Conservation (phyloP, 92 coral and sea anemone species). For the Zoanthus sansibaricus region DNA sequence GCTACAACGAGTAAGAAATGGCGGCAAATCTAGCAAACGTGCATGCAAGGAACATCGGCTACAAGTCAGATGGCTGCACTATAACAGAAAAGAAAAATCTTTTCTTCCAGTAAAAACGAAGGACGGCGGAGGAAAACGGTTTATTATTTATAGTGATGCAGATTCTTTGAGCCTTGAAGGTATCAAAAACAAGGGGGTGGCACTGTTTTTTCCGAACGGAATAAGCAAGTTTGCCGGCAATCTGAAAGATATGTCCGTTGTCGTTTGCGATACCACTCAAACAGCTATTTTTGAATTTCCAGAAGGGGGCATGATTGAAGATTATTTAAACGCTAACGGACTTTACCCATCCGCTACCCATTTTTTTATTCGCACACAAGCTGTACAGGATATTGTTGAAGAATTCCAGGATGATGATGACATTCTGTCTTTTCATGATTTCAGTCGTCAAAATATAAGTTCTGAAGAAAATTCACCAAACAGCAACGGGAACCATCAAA, state of each 20-base stretch:
- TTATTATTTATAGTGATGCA: constrained; percentile 9
- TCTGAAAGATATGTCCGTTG: constrained; percentile 54
- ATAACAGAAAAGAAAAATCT: constrained; percentile 20
- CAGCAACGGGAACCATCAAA: neutral
- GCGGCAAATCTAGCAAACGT: constrained; percentile 4
- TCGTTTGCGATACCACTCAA: constrained; percentile 63
- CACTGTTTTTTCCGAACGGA: constrained; percentile 66
- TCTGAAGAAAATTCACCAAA: neutral
- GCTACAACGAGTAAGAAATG: constrained; percentile 15
- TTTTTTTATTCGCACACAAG: constrained; percentile 42
- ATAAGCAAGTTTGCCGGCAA: constrained; percentile 62
- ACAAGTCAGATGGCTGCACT: constrained; percentile 21
- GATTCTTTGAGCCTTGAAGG: constrained; percentile 60
- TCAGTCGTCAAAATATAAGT: constrained; percentile 1
- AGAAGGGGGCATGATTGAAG: constrained; percentile 55
- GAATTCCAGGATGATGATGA: constrained; percentile 48
- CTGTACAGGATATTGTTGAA: constrained; percentile 24
- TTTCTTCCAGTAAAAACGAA: constrained; percentile 24
- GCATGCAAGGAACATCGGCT: constrained; percentile 18
- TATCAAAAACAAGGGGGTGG: constrained; percentile 52
- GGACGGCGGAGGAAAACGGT: constrained; percentile 11
- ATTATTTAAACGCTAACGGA: constrained; percentile 48
- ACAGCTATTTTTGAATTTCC: constrained; percentile 64
- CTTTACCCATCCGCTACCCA: constrained; percentile 46
- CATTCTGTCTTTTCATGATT: constrained; percentile 1